Evolutionary conservation across 1,140 invertebrate genomes (phyloP), one percentile per base, ranked within the genome.

Genomic region (Drosophila parabipectinata): DNA sequence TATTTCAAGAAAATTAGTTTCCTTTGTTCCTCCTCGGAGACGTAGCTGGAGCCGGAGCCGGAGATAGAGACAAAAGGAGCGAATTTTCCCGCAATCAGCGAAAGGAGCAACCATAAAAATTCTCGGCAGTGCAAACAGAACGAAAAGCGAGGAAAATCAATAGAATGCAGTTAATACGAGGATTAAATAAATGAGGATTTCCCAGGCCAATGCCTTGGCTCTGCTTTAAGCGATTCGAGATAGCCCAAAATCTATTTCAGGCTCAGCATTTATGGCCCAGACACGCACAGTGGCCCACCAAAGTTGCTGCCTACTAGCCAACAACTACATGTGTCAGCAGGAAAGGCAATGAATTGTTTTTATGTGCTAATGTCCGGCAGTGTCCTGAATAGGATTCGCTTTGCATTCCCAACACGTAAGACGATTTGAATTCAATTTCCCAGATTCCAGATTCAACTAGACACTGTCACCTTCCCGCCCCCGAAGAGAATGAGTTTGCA

Each of bases 361-460:
- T 88, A 87, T 87, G 83, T 88, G 83, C 83, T 87, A 88, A 88
- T 88, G 74, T 59, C 61, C 60, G 51, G 51, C 51, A 51, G 48
- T 50, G 48, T 52, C 50, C 47, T 50, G 21, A 37, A 44, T 41
- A 30, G 15, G 54, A 58, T 58, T 37, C 59, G 62, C 63, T 77
- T 83, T 80, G 77, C 74, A 90, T 90, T 77, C 88, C 14, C 41
- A 73, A 78, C 88, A 90, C 88, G 88, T 90, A 90, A 90, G 79
- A 60, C 80, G 88, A 90, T 90, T 90, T 90, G 88, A 90, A 90
- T 90, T 90, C 88, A 90, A 90, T 90, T 90, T 90, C 79, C 79
- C 82, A 88, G 87, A 90, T 90, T 90, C 87, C 79, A 84, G 82
- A 90, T 90, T 90, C 87, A 78, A 69, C 69, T 81, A 56, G 28